Evolutionary conservation across 1,140 invertebrate genomes (phyloP).

Genomic region (Cyclargus thomasi): DNA sequence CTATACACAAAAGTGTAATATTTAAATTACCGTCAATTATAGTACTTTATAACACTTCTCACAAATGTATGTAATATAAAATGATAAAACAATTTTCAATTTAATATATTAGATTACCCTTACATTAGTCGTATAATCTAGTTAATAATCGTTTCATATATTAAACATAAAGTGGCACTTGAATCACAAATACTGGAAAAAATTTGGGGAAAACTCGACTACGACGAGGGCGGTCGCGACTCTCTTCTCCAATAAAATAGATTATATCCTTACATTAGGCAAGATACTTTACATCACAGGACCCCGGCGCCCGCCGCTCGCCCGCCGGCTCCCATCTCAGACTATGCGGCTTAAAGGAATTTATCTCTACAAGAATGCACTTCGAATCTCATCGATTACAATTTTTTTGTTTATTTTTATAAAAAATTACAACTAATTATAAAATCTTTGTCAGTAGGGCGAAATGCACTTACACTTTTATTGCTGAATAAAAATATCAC

Average conservation of each 20-base stretch:
- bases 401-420: slow-evolving; percentile 60
- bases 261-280: slow-evolving; percentile 29
- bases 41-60: slow-evolving; percentile 73
- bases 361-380: slow-evolving; percentile 73
- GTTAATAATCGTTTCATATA: slow-evolving; percentile 76
- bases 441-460: slow-evolving; percentile 62
- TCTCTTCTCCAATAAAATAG: slow-evolving; percentile 10
- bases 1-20: slow-evolving; percentile 76
- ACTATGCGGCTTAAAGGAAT: slow-evolving; percentile 72
- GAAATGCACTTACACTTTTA: slow-evolving; percentile 73
- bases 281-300: slow-evolving; percentile 29
- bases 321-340: slow-evolving; percentile 49
- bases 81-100: slow-evolving; percentile 77
- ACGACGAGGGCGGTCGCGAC: slow-evolving; percentile 44
- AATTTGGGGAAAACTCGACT: slow-evolving; percentile 73
- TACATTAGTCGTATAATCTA: slow-evolving; percentile 76
- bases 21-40: slow-evolving; percentile 73
- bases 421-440: slow-evolving; percentile 69
- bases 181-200: slow-evolving; percentile 78
- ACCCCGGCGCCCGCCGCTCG: slow-evolving; percentile 20
- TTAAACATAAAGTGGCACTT: slow-evolving; percentile 78
- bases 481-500: slow-evolving; percentile 76
- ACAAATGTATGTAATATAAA: slow-evolving; percentile 76
- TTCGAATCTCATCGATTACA: slow-evolving; percentile 70
- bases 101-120: slow-evolving; percentile 76